Base-by-base conservation (phyloP, 2,888 invertebrate species). In the Scaptomyza parva region DNA sequence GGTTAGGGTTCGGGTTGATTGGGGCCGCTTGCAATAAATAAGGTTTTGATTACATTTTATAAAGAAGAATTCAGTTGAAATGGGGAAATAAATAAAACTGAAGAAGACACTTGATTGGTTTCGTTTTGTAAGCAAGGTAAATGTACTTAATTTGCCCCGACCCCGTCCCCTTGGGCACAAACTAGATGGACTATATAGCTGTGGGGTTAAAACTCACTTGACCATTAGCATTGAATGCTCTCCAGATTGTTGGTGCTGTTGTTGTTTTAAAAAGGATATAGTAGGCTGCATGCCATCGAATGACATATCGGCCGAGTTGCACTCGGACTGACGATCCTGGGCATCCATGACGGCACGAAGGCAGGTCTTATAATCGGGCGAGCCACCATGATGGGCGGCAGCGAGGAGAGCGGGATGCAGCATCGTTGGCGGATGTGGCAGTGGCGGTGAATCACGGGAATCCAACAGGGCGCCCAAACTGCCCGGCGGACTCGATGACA, bases 271-370 rank as follows among this genome's bases (percentile, higher is more conserved):
- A 96, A 97, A 97, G 96, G 97, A 97, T 96, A 97, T 97, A 94
- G 97, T 96, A 95, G 97, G 97, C 93, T 96, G 96, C 93, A 96
- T 94, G 92, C 97, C 97, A 92, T 97, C 97, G 94, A 96, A 97
- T 90, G 95, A 95, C 93, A 96, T 96, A 92, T 97, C 97, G 72
- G 95, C 97, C 89, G 97, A 90, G 93, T 97, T 97, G 94, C 97
- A 97, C 93, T 97, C 97, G 81, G 97, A 97, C 92, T 95, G 95
- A 72, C 96, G 94, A 92, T 97, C 97, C 90, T 95, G 96, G 91
- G 95, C 94, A 93, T 97, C 97, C 94, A 96, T 95, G 90, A 94
- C 93, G 89, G 94, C 93, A 86, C 95, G 93, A 89, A 95, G 93
- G 91, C 94, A 95, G 75, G 93, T 94, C 75, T 90, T 90, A 93